Evolutionary conservation across 1,140 invertebrate species (phyloP), one percentile per base, ranked within the genome.

Genomic region (Acromyrmex echinatior): DNA sequence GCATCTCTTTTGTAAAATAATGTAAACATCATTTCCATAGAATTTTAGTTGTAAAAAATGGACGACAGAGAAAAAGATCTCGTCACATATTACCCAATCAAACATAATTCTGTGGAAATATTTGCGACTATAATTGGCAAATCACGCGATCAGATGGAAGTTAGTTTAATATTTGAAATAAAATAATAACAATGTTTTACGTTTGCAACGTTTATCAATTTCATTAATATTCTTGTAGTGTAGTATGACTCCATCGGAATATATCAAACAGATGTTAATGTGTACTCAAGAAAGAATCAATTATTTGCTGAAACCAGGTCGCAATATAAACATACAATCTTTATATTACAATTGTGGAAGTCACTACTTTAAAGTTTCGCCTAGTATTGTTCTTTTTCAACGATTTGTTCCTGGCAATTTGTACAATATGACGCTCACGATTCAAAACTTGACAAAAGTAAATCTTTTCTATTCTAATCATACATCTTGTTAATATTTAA

Each of bases 351-450:
- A 31, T 45, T 25, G 9, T 0, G 53, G 84, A 31, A 51, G 35
- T 58, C 31, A 10, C n/a, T 81, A 74, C 66, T 95, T 96, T 53
- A 87, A 89, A 31, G 82, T 92, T 1, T 92, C 78, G 25, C 95
- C 96, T 1, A 86, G 88, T 39, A 89, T 95, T 1, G 63, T 96
- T 4, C 86, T 96, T 58, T 96, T 96, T 86, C 95, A 96, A 92
- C 95, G 94, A 74, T 96, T 94, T 87, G 45, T 87, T 28, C 71
- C 91, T 5, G 94, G 94, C 25, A 77, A 92, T 25, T 82, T 62
- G 16, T 94, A 95, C 66, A 93, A 82, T 49, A 86, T 93, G 9
- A 87, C 88, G 0, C 74, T 96, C 7, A 89, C 86, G 0, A 86
- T 96, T 87, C 91, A 89, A 35, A 96, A 96, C 88, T 92, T 53